These are phyloP conservation scores for Colletes gigas DNA, from an alignment of 1,140 invertebrate species.

Conservation along the genomic window DNA sequence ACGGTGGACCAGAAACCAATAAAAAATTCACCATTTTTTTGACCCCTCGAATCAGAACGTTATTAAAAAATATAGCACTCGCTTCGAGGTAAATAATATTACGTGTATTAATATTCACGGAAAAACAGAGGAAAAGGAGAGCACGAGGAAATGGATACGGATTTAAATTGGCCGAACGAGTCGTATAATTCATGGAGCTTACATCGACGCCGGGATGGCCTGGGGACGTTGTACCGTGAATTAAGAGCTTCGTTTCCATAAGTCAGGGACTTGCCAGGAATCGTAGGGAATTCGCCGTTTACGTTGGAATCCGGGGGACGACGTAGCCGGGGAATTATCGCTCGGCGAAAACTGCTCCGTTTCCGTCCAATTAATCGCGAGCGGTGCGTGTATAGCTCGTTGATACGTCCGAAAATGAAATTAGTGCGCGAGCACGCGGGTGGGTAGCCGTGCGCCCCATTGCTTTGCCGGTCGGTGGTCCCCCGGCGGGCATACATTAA, in stretches of 20 bases:
- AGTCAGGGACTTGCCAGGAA: background rate
- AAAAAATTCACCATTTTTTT: background rate
- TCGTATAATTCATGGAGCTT: conserved; percentile 5
- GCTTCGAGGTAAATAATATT: background rate
- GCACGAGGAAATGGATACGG: background rate
- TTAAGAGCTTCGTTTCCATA: conserved; percentile 19
- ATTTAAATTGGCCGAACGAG: background rate
- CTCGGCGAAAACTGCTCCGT: conserved; percentile 27
- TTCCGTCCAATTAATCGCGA: conserved; percentile 31
- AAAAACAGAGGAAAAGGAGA: background rate
- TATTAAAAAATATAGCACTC: too few relatives aligned
- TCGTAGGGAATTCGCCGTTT: background rate
- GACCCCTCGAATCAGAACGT: conserved; percentile 1
- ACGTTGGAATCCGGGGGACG: background rate
- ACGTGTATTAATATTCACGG: conserved; percentile 6
- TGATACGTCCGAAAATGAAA: conserved; percentile 60
- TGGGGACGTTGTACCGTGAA: background rate
- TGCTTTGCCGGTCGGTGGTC: conserved; percentile 63
- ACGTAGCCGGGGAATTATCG: conserved; percentile 9
- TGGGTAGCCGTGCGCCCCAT: conserved; percentile 58
- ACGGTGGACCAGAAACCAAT: background rate
- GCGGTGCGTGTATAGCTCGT: background rate
- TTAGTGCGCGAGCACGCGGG: conserved; percentile 56
- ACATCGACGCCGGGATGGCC: background rate
- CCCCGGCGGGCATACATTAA: conserved; percentile 56